Percentiles rank a stretch among this genome's conserved stretches.
phyloP scores from a whole-genome alignment of 2,888 invertebrate species.

The Drosophila eohydei region DNA sequence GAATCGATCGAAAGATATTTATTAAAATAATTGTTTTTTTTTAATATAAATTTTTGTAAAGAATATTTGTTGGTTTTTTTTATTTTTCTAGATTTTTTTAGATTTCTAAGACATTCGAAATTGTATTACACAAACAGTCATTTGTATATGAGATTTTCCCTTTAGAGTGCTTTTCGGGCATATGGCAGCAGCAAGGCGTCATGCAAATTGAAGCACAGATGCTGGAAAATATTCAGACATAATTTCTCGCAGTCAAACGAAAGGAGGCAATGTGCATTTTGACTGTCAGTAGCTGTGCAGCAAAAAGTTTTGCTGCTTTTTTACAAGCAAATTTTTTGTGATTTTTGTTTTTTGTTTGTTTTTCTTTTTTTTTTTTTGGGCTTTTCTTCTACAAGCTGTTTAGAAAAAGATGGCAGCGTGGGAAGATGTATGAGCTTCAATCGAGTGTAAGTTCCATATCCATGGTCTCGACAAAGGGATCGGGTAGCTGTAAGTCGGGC shows the following conservation, averaged over 20 bases:
- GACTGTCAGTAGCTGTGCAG: not conserved
- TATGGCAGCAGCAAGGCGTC: not conserved
- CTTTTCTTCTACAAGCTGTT: not conserved
- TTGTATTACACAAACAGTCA: not conserved
- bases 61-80: no score
- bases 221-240: not conserved
- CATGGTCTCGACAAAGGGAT: not conserved
- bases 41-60: no score
- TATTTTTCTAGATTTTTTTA: not conserved
- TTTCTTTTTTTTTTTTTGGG: not conserved
- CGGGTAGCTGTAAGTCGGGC: conserved; percentile 24
- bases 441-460: conserved; percentile 19
- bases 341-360: not conserved
- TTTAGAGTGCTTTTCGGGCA: not conserved
- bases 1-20: no score
- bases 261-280: not conserved
- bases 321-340: not conserved
- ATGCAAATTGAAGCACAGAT: not conserved
- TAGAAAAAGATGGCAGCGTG: not conserved
- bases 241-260: not conserved
- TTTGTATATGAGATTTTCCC: not conserved
- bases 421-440: not conserved
- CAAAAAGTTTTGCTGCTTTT: not conserved
- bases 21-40: no score
- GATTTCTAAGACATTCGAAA: not conserved